Evolutionary conservation across 2,888 invertebrate genomes (phyloP), one percentile per base, ranked within the genome.

Genomic region (Busseola fusca): DNA sequence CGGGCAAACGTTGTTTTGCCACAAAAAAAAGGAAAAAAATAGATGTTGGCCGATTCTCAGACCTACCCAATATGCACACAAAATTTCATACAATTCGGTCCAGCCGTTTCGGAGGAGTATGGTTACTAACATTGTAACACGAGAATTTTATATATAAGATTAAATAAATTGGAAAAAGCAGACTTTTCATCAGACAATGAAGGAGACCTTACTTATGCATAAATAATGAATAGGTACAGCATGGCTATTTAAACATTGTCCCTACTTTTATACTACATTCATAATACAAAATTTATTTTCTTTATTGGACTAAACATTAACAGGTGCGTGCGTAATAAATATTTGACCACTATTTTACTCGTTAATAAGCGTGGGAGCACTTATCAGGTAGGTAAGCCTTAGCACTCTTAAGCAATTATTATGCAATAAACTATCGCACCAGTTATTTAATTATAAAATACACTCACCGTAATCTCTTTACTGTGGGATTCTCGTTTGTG

Each of bases 401-500:
- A 48, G 62, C 37, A 57, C 59, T 78, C 58, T 59, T 40, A 62
- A 42, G 30, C 45, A 72, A 80, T 72, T 72, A 62, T 76, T 58
- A 52, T 50, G 54, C 76, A 69, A 65, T 80, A 69, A 80, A 68
- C 42, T 48, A 79, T 67, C 37, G 40, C 30, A 69, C 34, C 60
- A 65, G 50, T 72, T 48, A 76, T 68, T 57, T 62, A 67, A 72
- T 80, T 58, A 80, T 76, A 70, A 80, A 80, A 69, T 70, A 72
- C 64, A 72, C 45, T 63, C n/a, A 27, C 42, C 21, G 21, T 69
- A 37, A 80, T 64, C 40, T 80, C 67, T 76, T 80, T 68, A 62
- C 12, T 18, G 48, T 45, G 54, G 37, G 34, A 67, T 69, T 69
- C 72, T 69, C 14, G 37, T 66, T 54, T 56, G 30, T 62, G 56